phyloP scores from a whole-genome alignment of 2,113 vertebrate species.

The Cottus gobio region DNA sequence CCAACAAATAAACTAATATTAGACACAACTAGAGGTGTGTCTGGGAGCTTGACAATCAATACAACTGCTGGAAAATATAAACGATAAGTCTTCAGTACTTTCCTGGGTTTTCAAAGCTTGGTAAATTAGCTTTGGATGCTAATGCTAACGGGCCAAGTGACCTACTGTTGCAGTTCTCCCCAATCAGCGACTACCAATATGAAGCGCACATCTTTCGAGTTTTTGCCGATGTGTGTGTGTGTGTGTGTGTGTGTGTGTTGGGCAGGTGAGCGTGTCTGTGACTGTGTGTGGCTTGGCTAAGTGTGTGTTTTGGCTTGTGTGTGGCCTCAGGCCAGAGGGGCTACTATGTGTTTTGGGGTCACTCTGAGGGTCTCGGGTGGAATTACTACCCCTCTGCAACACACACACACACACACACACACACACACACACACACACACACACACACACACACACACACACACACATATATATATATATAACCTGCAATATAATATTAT shows the following conservation, averaged over 20 bases:
- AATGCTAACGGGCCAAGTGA: not conserved
- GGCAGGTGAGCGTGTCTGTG: constrained; percentile 29
- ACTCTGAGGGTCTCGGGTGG: constrained; percentile 67
- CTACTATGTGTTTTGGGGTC: constrained; percentile 77
- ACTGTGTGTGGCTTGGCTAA: constrained; percentile 65
- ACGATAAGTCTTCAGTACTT: not conserved
- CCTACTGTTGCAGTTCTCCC: not conserved
- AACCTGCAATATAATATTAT: too few species aligned
- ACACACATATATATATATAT: not conserved
- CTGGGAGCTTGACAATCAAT: not conserved
- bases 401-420: constrained; percentile 22
- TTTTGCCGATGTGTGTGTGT: not conserved
- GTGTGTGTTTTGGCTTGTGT: constrained; percentile 74
- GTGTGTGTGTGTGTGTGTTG: constrained; percentile 29
- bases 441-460: constrained; percentile 4
- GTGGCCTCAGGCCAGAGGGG: constrained; percentile 59
- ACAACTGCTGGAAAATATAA: not conserved
- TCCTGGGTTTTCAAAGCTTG: not conserved
- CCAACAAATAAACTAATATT: not conserved
- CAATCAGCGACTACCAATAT: not conserved
- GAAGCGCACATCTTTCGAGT: not conserved
- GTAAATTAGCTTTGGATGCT: not conserved
- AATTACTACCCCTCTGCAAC: constrained; percentile 67
- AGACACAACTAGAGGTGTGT: not conserved
- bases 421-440: constrained; percentile 18